A percentile compares a stretch with the other conserved stretches of the same genome.
Evolutionary conservation across 2,888 invertebrate species (phyloP).

Genomic region (Monochamus alternatus): DNA sequence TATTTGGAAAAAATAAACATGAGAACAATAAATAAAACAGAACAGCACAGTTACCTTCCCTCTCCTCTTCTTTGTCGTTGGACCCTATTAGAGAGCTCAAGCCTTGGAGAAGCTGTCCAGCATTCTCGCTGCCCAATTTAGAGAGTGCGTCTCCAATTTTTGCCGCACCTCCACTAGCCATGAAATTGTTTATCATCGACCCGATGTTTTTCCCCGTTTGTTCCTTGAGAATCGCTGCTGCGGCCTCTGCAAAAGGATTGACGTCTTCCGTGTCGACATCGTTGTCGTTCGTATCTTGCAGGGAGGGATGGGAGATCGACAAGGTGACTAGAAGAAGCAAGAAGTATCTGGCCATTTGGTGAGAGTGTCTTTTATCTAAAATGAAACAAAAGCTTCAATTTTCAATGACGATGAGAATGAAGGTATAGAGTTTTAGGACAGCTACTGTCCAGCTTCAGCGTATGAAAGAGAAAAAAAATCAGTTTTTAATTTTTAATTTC

Average conservation of each 20-base stretch:
- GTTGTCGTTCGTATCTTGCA: conserved; percentile 61
- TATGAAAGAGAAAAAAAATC: no score
- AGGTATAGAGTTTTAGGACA: no score
- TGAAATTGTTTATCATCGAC: conserved; percentile 78
- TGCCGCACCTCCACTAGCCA: conserved; percentile 80
- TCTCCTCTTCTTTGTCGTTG: conserved; percentile 26
- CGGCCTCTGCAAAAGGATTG: conserved; percentile 78
- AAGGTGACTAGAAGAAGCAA: conserved; percentile 57
- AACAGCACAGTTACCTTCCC: conserved; percentile 14
- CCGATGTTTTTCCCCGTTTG: conserved; percentile 72
- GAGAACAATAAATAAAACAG: not conserved
- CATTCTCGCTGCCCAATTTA: conserved; percentile 54
- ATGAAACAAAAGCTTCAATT: not conserved
- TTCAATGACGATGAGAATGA: not conserved
- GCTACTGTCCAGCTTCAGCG: no score
- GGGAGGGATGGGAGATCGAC: conserved; percentile 46
- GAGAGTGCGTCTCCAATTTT: conserved; percentile 55
- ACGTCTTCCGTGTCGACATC: conserved; percentile 63
- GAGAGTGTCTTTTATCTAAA: conserved; percentile 1
- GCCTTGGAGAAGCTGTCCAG: conserved; percentile 54
- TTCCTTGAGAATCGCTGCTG: conserved; percentile 78
- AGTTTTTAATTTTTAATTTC: no score
- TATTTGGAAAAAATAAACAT: conserved; percentile 11
- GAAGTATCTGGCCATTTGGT: conserved; percentile 49
- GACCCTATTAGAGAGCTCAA: conserved; percentile 51